Evolutionary conservation across 2,113 vertebrate genomes (phyloP).

Genomic region (Campylorhamphus procurvoides): DNA sequence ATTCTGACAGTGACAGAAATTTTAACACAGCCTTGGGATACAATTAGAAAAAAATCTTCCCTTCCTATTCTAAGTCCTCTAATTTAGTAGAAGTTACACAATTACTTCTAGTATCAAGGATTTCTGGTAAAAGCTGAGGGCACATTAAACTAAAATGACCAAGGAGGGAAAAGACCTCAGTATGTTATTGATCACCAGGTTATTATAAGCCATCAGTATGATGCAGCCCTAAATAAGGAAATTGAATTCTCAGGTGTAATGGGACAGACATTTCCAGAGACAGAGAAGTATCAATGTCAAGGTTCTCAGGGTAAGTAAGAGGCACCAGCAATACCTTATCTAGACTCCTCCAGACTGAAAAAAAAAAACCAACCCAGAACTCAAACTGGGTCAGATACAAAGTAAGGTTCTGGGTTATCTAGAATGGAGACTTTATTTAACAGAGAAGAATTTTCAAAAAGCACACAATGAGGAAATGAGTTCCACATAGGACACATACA

Average conservation of each 20-base stretch:
- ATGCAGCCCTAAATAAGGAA: neutral
- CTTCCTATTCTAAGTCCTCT: neutral
- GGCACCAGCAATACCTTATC: neutral
- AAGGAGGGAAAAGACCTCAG: neutral
- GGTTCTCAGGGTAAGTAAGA: neutral
- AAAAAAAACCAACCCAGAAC: accelerated
- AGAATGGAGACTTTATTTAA: neutral
- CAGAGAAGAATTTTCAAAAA: neutral
- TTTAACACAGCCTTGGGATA: neutral
- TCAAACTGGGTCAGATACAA: neutral
- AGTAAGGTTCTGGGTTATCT: neutral
- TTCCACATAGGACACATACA: neutral
- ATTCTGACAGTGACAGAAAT: neutral
- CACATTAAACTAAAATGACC: neutral
- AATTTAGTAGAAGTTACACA: neutral
- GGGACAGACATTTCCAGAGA: neutral
- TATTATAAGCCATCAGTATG: neutral
- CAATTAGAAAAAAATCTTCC: neutral
- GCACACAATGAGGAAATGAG: neutral
- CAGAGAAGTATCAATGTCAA: neutral
- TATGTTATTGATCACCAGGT: neutral
- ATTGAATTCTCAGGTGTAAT: neutral
- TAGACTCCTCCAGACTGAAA: neutral
- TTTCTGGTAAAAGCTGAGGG: neutral
- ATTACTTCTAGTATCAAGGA: neutral